These are phyloP conservation scores for Andrena cerasifolii DNA, from an alignment of 1,140 invertebrate genomes.

Conservation along the genomic window DNA sequence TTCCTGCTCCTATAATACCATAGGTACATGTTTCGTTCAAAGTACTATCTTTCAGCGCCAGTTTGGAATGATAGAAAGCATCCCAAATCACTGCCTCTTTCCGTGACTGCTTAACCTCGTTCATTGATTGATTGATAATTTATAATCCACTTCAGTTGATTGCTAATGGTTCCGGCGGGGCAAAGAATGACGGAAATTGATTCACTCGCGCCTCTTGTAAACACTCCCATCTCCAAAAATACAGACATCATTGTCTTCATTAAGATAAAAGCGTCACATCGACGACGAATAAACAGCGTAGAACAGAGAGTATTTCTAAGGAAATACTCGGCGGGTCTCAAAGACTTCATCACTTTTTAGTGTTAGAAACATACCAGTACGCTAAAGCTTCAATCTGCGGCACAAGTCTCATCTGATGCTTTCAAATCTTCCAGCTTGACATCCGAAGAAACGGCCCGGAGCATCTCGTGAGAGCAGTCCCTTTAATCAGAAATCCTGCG, in stretches of 20 bases:
- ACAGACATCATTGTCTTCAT: neutral
- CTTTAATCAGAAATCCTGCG: slow-evolving; percentile 6
- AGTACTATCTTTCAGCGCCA: no score
- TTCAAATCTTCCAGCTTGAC: neutral
- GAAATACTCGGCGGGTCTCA: no score
- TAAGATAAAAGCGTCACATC: neutral
- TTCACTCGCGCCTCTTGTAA: slow-evolving; percentile 2
- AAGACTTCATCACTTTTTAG: no score
- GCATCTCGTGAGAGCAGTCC: neutral
- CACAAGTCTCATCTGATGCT: neutral
- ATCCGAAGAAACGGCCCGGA: neutral
- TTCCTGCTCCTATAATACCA: no score
- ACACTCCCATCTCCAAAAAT: no score
- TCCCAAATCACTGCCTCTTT: slow-evolving; percentile 5
- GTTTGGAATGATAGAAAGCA: neutral
- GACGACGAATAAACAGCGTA: no score
- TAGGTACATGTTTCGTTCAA: no score
- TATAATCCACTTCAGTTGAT: neutral
- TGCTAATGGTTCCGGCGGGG: neutral
- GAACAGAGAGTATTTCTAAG: no score
- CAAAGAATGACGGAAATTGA: slow-evolving; percentile 1
- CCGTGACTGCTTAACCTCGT: slow-evolving; percentile 1
- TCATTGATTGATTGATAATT: slow-evolving; percentile 32
- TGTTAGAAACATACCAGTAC: no score
- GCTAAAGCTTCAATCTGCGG: no score